phyloP scores from a whole-genome alignment of 2,888 invertebrate genomes.

The Cataglyphis cursor region DNA sequence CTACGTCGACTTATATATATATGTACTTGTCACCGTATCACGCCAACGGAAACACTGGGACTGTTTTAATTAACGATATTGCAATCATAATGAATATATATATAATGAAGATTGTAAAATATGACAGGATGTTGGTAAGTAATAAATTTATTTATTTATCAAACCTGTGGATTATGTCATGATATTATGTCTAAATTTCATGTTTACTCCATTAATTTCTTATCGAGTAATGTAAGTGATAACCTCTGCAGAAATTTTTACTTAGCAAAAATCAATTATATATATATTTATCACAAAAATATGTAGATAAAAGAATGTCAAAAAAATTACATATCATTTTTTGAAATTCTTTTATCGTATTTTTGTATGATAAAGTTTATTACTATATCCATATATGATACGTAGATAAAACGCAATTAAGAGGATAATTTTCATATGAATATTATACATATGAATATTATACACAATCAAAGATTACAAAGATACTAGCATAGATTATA shows the following conservation, averaged over 20 bases:
- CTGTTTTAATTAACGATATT: slow-evolving; percentile 42
- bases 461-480: neutral
- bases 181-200: slow-evolving; percentile 3
- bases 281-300: neutral
- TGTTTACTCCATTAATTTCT: neutral
- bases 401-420: neutral
- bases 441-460: neutral
- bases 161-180: neutral
- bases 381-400: too few relatives aligned
- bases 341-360: too few relatives aligned
- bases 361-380: too few relatives aligned
- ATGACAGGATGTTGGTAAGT: neutral
- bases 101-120: neutral
- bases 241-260: neutral
- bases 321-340: neutral
- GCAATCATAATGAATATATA: neutral
- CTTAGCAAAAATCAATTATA: neutral
- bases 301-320: neutral
- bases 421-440: neutral
- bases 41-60: slow-evolving; percentile 32
- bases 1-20: slow-evolving; percentile 67
- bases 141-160: neutral
- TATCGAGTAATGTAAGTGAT: slow-evolving; percentile 4
- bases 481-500: neutral
- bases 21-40: slow-evolving; percentile 62